These are phyloP conservation scores for Halcyon chelicuti DNA, from an alignment of 2,797 vertebrate species.

Conservation along the genomic window DNA sequence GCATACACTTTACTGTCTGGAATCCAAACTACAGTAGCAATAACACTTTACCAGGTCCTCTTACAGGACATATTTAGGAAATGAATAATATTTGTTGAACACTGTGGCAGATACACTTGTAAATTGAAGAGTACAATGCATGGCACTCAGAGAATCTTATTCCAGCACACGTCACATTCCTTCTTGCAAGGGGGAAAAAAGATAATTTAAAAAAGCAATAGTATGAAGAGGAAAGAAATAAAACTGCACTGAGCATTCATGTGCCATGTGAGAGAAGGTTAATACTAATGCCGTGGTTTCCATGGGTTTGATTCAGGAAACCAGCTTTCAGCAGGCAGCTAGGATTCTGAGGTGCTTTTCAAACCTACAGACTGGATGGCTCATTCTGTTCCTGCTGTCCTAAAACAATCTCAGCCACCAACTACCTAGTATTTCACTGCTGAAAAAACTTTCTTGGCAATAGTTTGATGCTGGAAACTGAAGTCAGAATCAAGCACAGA, in stretches of 20 bases:
- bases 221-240: background rate
- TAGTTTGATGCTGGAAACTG: background rate
- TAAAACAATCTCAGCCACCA: background rate
- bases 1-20: background rate
- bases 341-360: background rate
- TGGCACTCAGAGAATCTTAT: background rate
- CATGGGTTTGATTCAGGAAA: background rate
- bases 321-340: background rate
- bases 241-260: background rate
- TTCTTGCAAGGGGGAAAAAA: background rate
- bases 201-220: background rate
- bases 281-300: background rate
- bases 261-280: background rate
- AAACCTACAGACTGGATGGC: background rate
- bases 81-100: conserved; percentile 6
- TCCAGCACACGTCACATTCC: background rate
- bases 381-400: background rate
- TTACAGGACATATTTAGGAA: conserved; percentile 39
- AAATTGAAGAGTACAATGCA: background rate
- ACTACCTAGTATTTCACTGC: background rate
- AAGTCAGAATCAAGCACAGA: background rate
- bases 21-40: conserved; percentile 53
- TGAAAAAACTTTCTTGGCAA: background rate
- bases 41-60: conserved; percentile 32
- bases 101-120: background rate